These are phyloP conservation scores for Agrilus cyanescens DNA, from an alignment of 2,888 invertebrate genomes.

Conservation along the genomic window DNA sequence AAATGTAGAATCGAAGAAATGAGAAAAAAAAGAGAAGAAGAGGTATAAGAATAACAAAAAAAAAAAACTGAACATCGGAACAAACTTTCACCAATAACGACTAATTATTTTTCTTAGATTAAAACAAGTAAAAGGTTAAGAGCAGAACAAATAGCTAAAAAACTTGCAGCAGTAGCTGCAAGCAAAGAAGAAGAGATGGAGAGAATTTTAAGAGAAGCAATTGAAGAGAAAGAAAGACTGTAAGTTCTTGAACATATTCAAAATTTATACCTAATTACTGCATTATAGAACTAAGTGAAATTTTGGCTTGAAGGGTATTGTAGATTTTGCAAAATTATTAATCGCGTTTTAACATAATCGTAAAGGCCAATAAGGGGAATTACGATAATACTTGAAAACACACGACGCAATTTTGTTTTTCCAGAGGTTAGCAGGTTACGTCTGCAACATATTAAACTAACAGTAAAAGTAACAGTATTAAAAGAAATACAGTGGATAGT, in stretches of 20 bases:
- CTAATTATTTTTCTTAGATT: slow-evolving; percentile 24
- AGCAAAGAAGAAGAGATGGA: slow-evolving; percentile 36
- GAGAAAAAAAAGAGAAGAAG: slow-evolving; percentile 31
- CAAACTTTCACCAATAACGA: neutral
- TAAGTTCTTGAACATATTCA: slow-evolving; percentile 19
- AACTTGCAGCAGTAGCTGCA: slow-evolving; percentile 35
- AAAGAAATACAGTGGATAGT: too few species aligned
- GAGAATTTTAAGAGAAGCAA: slow-evolving; percentile 39
- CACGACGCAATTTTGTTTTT: too few species aligned
- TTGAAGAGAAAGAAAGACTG: slow-evolving; percentile 35
- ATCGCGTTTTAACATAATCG: too few species aligned
- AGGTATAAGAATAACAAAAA: slow-evolving; percentile 16
- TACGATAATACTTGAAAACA: too few species aligned
- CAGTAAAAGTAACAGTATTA: too few species aligned
- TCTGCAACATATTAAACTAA: too few species aligned
- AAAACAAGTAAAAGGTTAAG: slow-evolving; percentile 34
- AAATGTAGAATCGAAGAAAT: slow-evolving; percentile 35
- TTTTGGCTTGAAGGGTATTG: too few species aligned
- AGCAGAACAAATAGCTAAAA: slow-evolving; percentile 37
- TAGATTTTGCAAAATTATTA: too few species aligned
- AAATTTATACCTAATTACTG: neutral
- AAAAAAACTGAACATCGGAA: neutral
- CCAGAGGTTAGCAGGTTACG: too few species aligned
- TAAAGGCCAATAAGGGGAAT: too few species aligned
- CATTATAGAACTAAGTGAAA: too few species aligned